These are phyloP conservation scores for Ploceus nigricollis DNA, from an alignment of 2,113 vertebrate species.

Conservation along the genomic window DNA sequence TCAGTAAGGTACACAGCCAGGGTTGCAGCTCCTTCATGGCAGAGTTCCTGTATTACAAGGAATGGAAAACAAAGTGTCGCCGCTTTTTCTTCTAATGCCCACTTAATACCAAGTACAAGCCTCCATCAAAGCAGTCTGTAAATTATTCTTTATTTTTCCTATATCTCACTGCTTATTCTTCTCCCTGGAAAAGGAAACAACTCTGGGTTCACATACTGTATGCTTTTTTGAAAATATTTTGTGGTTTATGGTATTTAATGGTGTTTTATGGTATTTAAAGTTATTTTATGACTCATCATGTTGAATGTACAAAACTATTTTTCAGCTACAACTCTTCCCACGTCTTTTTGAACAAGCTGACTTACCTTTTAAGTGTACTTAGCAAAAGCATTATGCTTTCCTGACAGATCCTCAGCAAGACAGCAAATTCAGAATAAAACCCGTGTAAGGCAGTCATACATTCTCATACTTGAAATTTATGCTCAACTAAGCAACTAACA, in stretches of 20 bases:
- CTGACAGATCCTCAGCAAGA: neutral
- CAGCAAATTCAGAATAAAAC: neutral
- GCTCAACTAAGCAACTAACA: slow-evolving; percentile 32
- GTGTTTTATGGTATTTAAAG: neutral
- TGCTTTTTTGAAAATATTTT: neutral
- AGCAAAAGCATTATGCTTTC: neutral
- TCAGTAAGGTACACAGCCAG: neutral
- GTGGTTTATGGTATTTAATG: neutral
- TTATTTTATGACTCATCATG: neutral
- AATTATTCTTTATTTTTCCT: neutral
- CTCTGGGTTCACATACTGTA: rapidly evolving
- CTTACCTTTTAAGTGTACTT: neutral
- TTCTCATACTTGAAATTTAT: neutral
- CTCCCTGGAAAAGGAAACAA: neutral
- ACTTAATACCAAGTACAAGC: neutral
- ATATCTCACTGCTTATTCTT: neutral
- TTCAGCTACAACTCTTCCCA: neutral
- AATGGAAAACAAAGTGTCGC: neutral
- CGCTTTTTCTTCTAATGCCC: neutral
- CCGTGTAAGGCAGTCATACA: neutral
- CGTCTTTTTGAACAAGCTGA: neutral
- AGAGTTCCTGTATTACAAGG: neutral
- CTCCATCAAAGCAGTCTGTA: neutral
- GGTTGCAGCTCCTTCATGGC: neutral
- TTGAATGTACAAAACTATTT: neutral